Evolutionary conservation across 2,113 vertebrate genomes (phyloP), one percentile per base, ranked within the genome.

Genomic region (Lamprologus ornatipinnis): DNA sequence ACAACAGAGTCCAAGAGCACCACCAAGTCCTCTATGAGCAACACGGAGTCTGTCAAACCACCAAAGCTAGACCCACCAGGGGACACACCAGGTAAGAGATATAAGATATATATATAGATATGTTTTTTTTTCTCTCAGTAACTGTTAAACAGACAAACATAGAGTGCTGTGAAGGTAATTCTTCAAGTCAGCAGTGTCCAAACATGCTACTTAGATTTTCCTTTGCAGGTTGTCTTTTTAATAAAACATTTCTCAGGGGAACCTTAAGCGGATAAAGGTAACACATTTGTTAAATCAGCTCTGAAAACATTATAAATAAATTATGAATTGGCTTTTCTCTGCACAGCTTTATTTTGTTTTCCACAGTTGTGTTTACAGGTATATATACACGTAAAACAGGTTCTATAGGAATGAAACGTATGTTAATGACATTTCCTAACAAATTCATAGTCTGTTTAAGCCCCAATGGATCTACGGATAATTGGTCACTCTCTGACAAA

Each of bases 31-130:
- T 92, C 93, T n/a, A 70, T 85, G 75, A 95, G 87, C 89, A 82
- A 79, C 49, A 75, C 90, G 63, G 96, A 96, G 91, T 96, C 96
- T 84, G 94, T 89, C 93, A 96, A 96, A 94, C 96, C 97, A 93
- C 90, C 89, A 93, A 97, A 96, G 95, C 95, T 96, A 95, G 83
- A 94, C 31, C 28, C 58, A 33, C 58, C 58, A 63, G 96, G 92
- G 92, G 95, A 96, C 4, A 93, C 96, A 93, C 94, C 96, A 96
- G 97, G 97, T 97, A 95, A 93, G 91, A 58, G 13, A 73, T 10
- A 21, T 26, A 5, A 58, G 21, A 73, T 12, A 21, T 31, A 5
- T 57, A 57, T 57, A 65, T 21, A 65, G 6, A 5, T 13, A 7
- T n/a, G 2, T 8, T 7, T 37, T 65, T 5, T 33, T 21, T 2